phyloP scores from a whole-genome alignment of 2,797 vertebrate species.

The Micromesistius poutassou region DNA sequence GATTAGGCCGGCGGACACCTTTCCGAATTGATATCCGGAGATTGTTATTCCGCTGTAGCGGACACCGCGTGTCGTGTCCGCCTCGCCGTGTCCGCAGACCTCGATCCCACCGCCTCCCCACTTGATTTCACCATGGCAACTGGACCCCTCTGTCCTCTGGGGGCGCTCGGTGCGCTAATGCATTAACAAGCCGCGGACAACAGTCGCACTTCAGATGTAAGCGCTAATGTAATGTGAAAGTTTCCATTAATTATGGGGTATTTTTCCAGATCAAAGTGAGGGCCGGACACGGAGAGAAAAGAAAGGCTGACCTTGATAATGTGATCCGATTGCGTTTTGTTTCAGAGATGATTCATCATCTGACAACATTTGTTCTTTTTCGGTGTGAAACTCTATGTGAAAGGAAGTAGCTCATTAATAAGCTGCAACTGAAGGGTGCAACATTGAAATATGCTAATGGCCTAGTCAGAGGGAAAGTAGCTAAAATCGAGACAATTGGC shows the following conservation, averaged over 20 bases:
- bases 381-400: slow-evolving; percentile 29
- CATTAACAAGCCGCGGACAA: slow-evolving; percentile 42
- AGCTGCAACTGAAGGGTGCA: slow-evolving; percentile 9
- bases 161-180: slow-evolving; percentile 34
- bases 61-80: slow-evolving; percentile 17
- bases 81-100: slow-evolving; percentile 21
- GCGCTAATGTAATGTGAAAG: slow-evolving; percentile 51
- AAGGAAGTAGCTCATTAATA: slow-evolving; percentile 7
- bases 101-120: slow-evolving; percentile 24
- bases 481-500: slow-evolving; percentile 24
- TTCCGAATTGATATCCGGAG: too few species aligned
- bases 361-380: slow-evolving; percentile 17
- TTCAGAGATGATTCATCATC: slow-evolving; percentile 29
- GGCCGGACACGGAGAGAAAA: slow-evolving; percentile 29
- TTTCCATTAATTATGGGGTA: slow-evolving; percentile 54
- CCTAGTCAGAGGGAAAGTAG: not conserved
- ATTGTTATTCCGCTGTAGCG: too few species aligned
- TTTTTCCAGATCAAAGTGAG: slow-evolving; percentile 57
- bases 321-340: slow-evolving; percentile 26
- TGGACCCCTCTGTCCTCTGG: slow-evolving; percentile 26
- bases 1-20: too few species aligned
- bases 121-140: slow-evolving; percentile 49
- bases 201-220: slow-evolving; percentile 50
- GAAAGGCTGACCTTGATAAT: not conserved
- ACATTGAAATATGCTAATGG: slow-evolving; percentile 21